These are phyloP conservation scores for Gavialis gangeticus DNA, from an alignment of 2,113 vertebrate genomes.

Conservation along the genomic window DNA sequence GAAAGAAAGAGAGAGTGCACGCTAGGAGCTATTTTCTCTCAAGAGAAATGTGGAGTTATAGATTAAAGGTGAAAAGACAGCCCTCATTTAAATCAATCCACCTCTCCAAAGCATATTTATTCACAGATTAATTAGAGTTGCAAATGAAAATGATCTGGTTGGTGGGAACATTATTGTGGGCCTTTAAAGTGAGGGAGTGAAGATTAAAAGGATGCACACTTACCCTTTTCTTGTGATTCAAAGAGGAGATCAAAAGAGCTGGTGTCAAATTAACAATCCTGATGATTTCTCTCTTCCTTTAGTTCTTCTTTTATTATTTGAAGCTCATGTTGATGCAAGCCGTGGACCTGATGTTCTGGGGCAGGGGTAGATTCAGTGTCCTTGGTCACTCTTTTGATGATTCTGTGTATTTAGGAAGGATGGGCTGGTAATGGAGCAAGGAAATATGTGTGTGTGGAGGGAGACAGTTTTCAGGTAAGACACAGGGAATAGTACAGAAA, in stretches of 20 bases:
- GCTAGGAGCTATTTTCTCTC: slow-evolving; percentile 84
- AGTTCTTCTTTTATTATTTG: slow-evolving; percentile 68
- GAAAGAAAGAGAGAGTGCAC: slow-evolving; percentile 75
- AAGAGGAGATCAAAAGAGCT: slow-evolving; percentile 83
- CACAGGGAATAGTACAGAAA: too few relatives aligned
- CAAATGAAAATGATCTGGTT: slow-evolving; percentile 88
- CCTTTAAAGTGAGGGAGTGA: slow-evolving; percentile 83
- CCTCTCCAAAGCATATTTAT: slow-evolving; percentile 86
- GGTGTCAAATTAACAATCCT: slow-evolving; percentile 77
- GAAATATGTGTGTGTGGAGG: accelerated
- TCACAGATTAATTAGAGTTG: slow-evolving; percentile 88
- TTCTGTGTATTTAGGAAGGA: accelerated
- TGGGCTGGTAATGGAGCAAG: background rate
- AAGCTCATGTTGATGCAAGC: slow-evolving; percentile 57
- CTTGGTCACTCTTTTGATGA: background rate
- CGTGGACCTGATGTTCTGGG: slow-evolving; percentile 30
- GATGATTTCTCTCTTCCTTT: slow-evolving; percentile 75
- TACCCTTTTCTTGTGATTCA: slow-evolving; percentile 80
- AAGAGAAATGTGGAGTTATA: slow-evolving; percentile 80
- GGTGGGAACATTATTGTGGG: slow-evolving; percentile 83
- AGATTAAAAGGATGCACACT: slow-evolving; percentile 85
- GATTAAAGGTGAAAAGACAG: slow-evolving; percentile 88
- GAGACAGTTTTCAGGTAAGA: background rate
- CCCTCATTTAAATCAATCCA: slow-evolving; percentile 86
- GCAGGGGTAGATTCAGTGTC: background rate